phyloP scores from a whole-genome alignment of 1,140 invertebrate genomes.

The Calycopis cecrops region DNA sequence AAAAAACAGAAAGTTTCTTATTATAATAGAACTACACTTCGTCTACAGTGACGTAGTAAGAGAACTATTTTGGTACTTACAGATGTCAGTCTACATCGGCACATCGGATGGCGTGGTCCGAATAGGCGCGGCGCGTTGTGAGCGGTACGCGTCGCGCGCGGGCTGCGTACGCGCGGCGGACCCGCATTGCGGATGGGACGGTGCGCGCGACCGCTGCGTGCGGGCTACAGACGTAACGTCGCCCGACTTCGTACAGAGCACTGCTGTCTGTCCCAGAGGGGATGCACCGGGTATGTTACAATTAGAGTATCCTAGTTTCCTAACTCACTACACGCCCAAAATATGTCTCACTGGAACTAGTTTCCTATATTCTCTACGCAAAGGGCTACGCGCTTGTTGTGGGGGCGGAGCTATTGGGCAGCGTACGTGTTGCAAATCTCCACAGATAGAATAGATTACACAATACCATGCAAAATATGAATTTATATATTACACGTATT shows the following conservation, averaged over 20 bases:
- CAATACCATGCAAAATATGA: no score
- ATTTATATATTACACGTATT: no score
- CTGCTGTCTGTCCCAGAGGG: constrained; percentile 79
- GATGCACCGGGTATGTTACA: constrained; percentile 69
- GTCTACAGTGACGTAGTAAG: no score
- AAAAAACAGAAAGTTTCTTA: no score
- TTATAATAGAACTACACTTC: no score
- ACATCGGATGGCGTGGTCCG: constrained; percentile 82
- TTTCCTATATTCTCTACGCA: no score
- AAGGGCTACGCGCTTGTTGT: no score
- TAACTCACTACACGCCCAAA: no score
- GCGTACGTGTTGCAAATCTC: no score
- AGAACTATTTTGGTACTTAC: constrained; percentile 17
- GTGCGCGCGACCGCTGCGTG: constrained; percentile 81
- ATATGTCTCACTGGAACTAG: no score
- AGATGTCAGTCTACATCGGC: constrained; percentile 89
- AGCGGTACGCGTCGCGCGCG: constrained; percentile 79
- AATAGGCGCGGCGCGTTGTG: constrained; percentile 86
- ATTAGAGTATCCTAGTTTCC: background rate
- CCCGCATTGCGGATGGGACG: constrained; percentile 96
- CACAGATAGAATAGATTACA: no score
- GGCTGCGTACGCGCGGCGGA: constrained; percentile 91
- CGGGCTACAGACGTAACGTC: constrained; percentile 76
- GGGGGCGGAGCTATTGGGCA: no score
- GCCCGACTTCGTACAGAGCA: constrained; percentile 81